Percentiles rank a stretch among this genome's conserved stretches.
These are phyloP conservation scores for Formica aserva DNA, from an alignment of 2,888 invertebrate genomes.

Conservation along the genomic window DNA sequence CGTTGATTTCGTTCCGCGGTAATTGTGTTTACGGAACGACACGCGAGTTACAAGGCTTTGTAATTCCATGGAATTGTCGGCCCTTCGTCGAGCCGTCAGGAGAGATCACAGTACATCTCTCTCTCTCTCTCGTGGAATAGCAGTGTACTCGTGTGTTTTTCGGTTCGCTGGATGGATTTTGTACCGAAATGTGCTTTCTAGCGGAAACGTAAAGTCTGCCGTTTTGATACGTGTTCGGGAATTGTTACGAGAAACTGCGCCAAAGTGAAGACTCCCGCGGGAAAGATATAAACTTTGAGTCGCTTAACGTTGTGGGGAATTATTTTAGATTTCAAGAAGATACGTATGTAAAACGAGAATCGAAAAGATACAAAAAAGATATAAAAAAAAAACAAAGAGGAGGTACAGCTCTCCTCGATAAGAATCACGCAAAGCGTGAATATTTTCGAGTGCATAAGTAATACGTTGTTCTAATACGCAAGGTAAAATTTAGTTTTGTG, in stretches of 20 bases:
- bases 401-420: not conserved
- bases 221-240: conserved; percentile 40
- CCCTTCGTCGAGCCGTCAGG: conserved; percentile 42
- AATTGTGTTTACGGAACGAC: conserved; percentile 80
- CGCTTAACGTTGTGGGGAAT: conserved; percentile 47
- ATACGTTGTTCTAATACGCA: conserved; percentile 29
- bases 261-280: conserved; percentile 37
- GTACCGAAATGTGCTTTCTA: conserved; percentile 16
- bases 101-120: conserved; percentile 28
- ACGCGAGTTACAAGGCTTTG: conserved; percentile 74
- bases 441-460: conserved; percentile 23
- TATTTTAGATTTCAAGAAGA: conserved; percentile 39
- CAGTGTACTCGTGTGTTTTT: conserved; percentile 29
- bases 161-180: conserved; percentile 23
- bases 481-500: conserved; percentile 56
- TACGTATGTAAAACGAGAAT: conserved; percentile 30
- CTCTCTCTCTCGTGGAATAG: not conserved
- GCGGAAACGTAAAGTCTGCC: conserved; percentile 18
- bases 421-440: conserved; percentile 27
- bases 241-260: conserved; percentile 29
- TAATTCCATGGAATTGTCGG: conserved; percentile 67
- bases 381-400: not conserved
- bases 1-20: conserved; percentile 69
- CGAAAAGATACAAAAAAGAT: not conserved
- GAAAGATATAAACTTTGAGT: conserved; percentile 49